phyloP scores from a whole-genome alignment of 1,140 invertebrate genomes.

The Drosophila pectinifera region DNA sequence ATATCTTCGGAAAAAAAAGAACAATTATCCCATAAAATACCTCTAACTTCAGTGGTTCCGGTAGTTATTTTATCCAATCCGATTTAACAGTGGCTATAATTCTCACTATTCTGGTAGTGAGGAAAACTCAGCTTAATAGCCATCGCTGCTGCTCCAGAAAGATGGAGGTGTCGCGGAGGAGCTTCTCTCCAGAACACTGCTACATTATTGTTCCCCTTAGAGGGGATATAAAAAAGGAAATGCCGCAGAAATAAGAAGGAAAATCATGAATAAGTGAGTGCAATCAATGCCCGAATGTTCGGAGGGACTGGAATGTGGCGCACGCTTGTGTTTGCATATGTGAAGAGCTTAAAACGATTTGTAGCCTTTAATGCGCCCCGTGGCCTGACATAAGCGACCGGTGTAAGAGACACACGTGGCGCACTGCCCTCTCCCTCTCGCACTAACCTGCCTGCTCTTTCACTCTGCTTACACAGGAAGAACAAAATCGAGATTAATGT shows the following conservation, averaged over 20 bases:
- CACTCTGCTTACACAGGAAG: background rate
- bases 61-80: background rate
- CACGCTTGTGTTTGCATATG: slow-evolving; percentile 64
- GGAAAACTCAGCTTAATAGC: slow-evolving; percentile 16
- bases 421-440: background rate
- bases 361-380: slow-evolving; percentile 72
- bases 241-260: slow-evolving; percentile 57
- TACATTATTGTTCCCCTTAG: slow-evolving; percentile 27
- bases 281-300: slow-evolving; percentile 61
- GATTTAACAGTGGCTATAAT: slow-evolving; percentile 15
- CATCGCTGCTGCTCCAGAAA: slow-evolving; percentile 1
- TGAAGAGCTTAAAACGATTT: slow-evolving; percentile 71
- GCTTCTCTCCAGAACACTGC: slow-evolving; percentile 11
- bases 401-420: slow-evolving; percentile 48
- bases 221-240: slow-evolving; percentile 51
- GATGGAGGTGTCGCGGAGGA: slow-evolving; percentile 12
- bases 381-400: slow-evolving; percentile 73
- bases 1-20: background rate
- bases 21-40: background rate
- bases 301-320: slow-evolving; percentile 5
- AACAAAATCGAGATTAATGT: background rate
- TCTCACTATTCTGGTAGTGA: background rate
- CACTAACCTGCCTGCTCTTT: background rate
- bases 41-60: no score
- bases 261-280: slow-evolving; percentile 75